Conservation (phyloP, 2,113 vertebrate species). For the Forbesichthys agassizii region DNA sequence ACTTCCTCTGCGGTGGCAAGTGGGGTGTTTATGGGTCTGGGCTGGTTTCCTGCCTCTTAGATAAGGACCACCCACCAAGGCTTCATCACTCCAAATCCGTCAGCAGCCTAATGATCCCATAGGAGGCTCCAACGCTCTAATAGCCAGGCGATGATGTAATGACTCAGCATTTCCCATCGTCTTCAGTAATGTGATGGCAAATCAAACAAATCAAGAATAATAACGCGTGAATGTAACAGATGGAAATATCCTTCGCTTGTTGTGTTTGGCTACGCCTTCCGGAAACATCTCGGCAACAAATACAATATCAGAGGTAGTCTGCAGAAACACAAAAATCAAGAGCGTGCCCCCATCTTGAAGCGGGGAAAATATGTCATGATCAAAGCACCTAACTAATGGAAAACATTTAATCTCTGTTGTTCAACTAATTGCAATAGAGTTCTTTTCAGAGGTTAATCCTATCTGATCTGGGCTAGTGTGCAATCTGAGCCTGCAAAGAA, state of each 20-base stretch:
- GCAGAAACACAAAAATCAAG: conserved; percentile 36
- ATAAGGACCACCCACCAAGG: conserved; percentile 74
- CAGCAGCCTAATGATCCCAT: conserved; percentile 58
- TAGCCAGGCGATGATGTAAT: conserved; percentile 55
- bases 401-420: conserved; percentile 52
- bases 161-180: conserved; percentile 68
- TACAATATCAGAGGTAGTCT: neutral
- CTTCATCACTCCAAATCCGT: conserved; percentile 63
- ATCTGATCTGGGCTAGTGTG: conserved; percentile 50
- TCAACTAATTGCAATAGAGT: conserved; percentile 57
- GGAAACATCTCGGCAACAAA: conserved; percentile 38
- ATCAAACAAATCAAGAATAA: conserved; percentile 45
- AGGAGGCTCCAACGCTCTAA: conserved; percentile 51
- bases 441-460: conserved; percentile 61
- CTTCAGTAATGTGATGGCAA: conserved; percentile 41
- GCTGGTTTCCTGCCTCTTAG: conserved; percentile 66
- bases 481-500: conserved; percentile 57
- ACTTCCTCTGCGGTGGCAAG: conserved; percentile 63
- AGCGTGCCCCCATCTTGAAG: conserved; percentile 30
- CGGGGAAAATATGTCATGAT: conserved; percentile 45
- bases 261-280: conserved; percentile 21
- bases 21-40: conserved; percentile 69
- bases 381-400: conserved; percentile 29
- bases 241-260: conserved; percentile 27
- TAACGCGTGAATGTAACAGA: conserved; percentile 20